A percentile compares a stretch with the other conserved stretches of the same genome.
Conservation (phyloP, 2,888 invertebrate species). For the Strigamia transsilvanica region DNA sequence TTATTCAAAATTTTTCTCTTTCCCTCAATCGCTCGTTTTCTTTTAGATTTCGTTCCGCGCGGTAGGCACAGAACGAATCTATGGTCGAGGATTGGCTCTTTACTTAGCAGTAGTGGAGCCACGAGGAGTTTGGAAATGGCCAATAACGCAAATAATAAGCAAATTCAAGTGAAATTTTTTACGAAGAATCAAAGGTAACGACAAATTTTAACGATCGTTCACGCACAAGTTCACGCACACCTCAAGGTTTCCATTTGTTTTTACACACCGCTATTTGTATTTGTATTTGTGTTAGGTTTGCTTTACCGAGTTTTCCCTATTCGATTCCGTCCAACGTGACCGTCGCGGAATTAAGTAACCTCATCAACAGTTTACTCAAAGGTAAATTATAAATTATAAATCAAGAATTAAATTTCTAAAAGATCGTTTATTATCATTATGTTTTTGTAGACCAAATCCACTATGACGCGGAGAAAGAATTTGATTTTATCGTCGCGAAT, state of each 20-base stretch:
- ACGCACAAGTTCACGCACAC: no score
- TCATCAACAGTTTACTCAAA: slow-evolving; percentile 10
- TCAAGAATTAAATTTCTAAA: no score
- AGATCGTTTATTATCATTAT: no score
- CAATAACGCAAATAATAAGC: neutral
- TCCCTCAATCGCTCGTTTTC: no score
- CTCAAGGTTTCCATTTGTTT: no score
- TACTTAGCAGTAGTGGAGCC: neutral
- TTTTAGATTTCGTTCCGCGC: no score
- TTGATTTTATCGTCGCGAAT: slow-evolving; percentile 43
- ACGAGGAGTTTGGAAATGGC: neutral
- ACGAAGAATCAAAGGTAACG: neutral
- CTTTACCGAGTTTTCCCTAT: slow-evolving; percentile 3
- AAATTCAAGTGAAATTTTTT: neutral
- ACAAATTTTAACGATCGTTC: no score
- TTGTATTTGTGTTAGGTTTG: neutral
- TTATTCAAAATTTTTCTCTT: no score
- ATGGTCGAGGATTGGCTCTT: no score
- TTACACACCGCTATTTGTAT: neutral
- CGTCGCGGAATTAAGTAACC: neutral
- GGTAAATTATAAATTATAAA: no score
- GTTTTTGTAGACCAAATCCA: neutral
- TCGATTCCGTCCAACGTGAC: slow-evolving; percentile 17
- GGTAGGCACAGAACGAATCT: no score
- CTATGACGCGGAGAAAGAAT: neutral